Evolutionary conservation across 2,797 vertebrate species (phyloP), one percentile per base, ranked within the genome.

Genomic region (Danio aesculapii): DNA sequence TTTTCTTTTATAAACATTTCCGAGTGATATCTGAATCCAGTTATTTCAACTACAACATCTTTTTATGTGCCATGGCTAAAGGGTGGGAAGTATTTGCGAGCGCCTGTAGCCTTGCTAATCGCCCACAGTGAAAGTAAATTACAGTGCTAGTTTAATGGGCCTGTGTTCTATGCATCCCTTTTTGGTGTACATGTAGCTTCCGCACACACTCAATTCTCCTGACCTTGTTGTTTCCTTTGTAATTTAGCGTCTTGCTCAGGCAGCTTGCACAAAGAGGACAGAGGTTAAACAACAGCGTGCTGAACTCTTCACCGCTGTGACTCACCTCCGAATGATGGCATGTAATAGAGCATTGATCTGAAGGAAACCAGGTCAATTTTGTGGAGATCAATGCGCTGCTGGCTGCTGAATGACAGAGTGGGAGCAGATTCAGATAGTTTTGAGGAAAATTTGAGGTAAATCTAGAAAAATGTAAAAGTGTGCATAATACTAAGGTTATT

Each of bases 291-390:
- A 77, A 86, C 73, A 50, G 63, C 43, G 21, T 59, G 58, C 69
- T 83, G 89, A 91, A 90, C 71, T 84, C 81, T 85, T 73, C 84
- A 86, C 90, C 85, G 88, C 91, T 91, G 90, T 93, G 87, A 84
- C 86, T 90, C 90, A 91, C 88, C 87, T 91, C 89, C 91, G 90
- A 92, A 93, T 91, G 87, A 89, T 90, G 90, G 88, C 91, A 91
- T 93, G 94, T 91, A 93, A 92, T 89, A 87, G 88, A 74, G 86
- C 91, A 94, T 94, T 86, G 94, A 94, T 94, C 89, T 82, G 11
- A 61, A 67, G 67, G 59, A 71, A 84, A 78, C 68, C 75, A 84
- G 86, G 86, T 85, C 84, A 85, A 81, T 87, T 84, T 75, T 30
- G 63, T 79, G 49, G n/a, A 53, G 74, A 87, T 84, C 80, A 49